These are phyloP conservation scores for Sander lucioperca DNA, from an alignment of 2,113 vertebrate species.

Conservation along the genomic window DNA sequence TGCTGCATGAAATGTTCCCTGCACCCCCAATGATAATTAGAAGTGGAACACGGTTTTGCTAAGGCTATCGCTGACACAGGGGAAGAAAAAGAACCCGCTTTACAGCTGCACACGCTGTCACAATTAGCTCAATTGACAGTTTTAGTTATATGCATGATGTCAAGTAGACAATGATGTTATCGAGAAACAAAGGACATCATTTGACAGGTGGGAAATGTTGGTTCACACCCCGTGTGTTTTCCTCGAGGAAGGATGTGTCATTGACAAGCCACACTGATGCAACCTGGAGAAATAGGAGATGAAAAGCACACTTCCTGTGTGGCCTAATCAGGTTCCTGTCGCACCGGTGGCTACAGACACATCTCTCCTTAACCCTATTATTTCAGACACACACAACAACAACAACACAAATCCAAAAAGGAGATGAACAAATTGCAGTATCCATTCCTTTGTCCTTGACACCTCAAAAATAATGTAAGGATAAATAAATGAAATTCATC, in stretches of 20 bases:
- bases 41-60: slow-evolving; percentile 40
- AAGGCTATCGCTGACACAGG: slow-evolving; percentile 44
- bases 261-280: slow-evolving; percentile 77
- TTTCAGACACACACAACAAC: neutral
- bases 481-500: slow-evolving; percentile 47
- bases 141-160: slow-evolving; percentile 44
- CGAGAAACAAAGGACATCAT: slow-evolving; percentile 65
- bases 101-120: slow-evolving; percentile 36
- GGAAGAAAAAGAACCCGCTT: slow-evolving; percentile 23
- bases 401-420: slow-evolving; percentile 6
- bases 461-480: slow-evolving; percentile 25
- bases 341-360: slow-evolving; percentile 34
- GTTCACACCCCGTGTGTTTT: slow-evolving; percentile 72
- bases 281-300: slow-evolving; percentile 79
- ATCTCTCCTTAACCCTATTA: slow-evolving; percentile 16
- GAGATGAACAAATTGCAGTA: slow-evolving; percentile 26
- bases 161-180: slow-evolving; percentile 57
- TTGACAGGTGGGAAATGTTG: slow-evolving; percentile 77
- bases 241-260: slow-evolving; percentile 66
- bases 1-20: slow-evolving; percentile 38
- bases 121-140: slow-evolving; percentile 54
- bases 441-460: slow-evolving; percentile 38
- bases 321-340: slow-evolving; percentile 72
- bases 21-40: slow-evolving; percentile 62
- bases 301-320: slow-evolving; percentile 73